These are phyloP conservation scores for Drosophila parabipectinata DNA, from an alignment of 1,140 invertebrate genomes.

Conservation along the genomic window DNA sequence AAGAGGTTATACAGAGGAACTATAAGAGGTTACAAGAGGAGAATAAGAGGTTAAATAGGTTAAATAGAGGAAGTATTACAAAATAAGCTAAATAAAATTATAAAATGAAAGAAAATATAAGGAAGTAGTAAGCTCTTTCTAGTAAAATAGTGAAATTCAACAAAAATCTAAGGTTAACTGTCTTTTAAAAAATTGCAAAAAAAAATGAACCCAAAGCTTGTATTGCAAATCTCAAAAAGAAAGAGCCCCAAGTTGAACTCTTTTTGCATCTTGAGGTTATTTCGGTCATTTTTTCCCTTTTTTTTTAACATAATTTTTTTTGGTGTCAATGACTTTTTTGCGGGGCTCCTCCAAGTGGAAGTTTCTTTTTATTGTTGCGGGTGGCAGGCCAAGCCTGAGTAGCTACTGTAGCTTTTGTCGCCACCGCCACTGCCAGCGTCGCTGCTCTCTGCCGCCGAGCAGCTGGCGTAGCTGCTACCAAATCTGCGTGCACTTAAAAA, in stretches of 20 bases:
- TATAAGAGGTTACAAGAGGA: not conserved
- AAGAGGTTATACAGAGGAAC: not conserved
- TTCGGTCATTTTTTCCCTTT: constrained; percentile 19
- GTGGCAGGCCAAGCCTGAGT: constrained; percentile 13
- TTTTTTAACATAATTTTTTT: constrained; percentile 35
- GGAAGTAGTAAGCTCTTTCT: not conserved
- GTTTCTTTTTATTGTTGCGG: constrained; percentile 57
- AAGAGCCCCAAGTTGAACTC: constrained; percentile 25
- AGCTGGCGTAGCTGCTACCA: constrained; percentile 12
- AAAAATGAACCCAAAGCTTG: constrained; percentile 5
- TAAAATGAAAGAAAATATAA: no score
- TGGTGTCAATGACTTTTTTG: constrained; percentile 71
- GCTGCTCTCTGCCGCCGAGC: constrained; percentile 56
- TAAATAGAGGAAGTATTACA: not conserved
- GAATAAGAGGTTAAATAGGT: no score
- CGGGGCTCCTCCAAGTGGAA: constrained; percentile 50
- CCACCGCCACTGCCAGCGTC: constrained; percentile 25
- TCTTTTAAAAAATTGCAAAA: not conserved
- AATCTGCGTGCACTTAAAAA: constrained; percentile 60
- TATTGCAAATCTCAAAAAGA: constrained; percentile 9
- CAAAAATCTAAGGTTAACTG: constrained; percentile 4
- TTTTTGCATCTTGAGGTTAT: constrained; percentile 49
- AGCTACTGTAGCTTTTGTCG: not conserved
- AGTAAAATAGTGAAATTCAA: not conserved
- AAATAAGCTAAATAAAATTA: not conserved